A percentile compares a stretch with the other conserved stretches of the same genome.
phyloP scores from a whole-genome alignment of 2,797 vertebrate species.

The Typhlichthys eigenmanni region DNA sequence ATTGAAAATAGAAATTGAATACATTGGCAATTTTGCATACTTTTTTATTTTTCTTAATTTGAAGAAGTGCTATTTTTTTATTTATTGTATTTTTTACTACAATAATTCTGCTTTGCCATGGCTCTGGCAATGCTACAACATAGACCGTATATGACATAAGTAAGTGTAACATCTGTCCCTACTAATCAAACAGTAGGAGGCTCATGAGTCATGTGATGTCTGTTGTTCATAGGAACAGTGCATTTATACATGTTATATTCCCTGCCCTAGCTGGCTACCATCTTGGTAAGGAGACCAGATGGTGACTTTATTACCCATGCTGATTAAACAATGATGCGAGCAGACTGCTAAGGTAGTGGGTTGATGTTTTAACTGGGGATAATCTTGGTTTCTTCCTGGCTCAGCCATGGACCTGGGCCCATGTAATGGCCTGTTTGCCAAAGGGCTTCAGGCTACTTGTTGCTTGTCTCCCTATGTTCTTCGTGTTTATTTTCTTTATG shows the following conservation, averaged over 20 bases:
- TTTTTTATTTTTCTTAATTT: not conserved
- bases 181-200: too few species aligned
- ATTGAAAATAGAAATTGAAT: too few species aligned
- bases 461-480: slow-evolving; percentile 15
- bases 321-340: slow-evolving; percentile 70
- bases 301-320: slow-evolving; percentile 67
- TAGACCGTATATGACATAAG: too few species aligned
- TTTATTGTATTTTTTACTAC: not conserved
- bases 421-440: slow-evolving; percentile 21
- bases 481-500: too few species aligned
- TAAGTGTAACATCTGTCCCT: too few species aligned
- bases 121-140: too few species aligned
- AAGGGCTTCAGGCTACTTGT: slow-evolving; percentile 3
- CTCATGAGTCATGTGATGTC: too few species aligned
- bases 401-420: slow-evolving; percentile 44
- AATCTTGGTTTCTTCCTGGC: slow-evolving; percentile 9
- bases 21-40: too few species aligned
- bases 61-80: not conserved
- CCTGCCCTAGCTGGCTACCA: too few species aligned
- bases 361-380: slow-evolving; percentile 6
- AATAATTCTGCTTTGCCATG: too few species aligned
- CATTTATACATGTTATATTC: too few species aligned
- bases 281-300: slow-evolving; percentile 34
- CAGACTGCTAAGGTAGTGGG: slow-evolving; percentile 48
- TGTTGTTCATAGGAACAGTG: too few species aligned